Percentiles rank a stretch among this genome's conserved stretches.
Evolutionary conservation across 2,888 invertebrate species (phyloP).

Genomic region (Eurytoma californica): DNA sequence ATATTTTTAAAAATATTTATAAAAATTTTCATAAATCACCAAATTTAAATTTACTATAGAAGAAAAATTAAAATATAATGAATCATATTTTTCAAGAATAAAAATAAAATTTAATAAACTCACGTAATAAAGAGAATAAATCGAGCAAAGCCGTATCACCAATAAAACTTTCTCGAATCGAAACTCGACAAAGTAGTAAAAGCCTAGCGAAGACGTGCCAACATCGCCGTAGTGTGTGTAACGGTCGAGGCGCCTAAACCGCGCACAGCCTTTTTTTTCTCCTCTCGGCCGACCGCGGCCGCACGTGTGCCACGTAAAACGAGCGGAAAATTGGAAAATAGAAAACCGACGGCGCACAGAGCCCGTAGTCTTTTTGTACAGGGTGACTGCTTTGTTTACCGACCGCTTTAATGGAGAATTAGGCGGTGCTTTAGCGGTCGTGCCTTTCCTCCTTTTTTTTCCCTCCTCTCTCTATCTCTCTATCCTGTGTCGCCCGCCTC

Average conservation of each 20-base stretch:
- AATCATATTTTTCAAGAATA: no score
- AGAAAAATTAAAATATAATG: no score
- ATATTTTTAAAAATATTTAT: no score
- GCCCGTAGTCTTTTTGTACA: constrained; percentile 33
- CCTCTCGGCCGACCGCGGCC: not conserved
- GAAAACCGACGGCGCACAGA: constrained; percentile 51
- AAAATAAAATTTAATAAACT: no score
- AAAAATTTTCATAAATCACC: no score
- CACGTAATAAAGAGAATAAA: no score
- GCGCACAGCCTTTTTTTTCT: constrained; percentile 13
- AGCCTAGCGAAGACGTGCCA: not conserved
- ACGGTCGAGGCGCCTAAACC: constrained; percentile 18
- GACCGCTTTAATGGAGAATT: constrained; percentile 35
- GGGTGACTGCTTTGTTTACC: constrained; percentile 23
- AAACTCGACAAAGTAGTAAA: no score
- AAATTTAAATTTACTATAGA: no score
- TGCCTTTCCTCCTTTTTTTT: constrained; percentile 9
- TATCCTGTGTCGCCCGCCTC: not conserved
- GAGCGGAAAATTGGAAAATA: constrained; percentile 57
- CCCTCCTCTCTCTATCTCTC: not conserved
- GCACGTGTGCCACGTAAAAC: constrained; percentile 32
- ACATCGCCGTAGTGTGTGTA: constrained; percentile 21
- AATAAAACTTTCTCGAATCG: no score
- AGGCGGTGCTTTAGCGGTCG: constrained; percentile 17
- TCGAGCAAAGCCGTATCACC: no score